phyloP scores from a whole-genome alignment of 2,113 vertebrate genomes.

The Gasterosteus nipponicus region DNA sequence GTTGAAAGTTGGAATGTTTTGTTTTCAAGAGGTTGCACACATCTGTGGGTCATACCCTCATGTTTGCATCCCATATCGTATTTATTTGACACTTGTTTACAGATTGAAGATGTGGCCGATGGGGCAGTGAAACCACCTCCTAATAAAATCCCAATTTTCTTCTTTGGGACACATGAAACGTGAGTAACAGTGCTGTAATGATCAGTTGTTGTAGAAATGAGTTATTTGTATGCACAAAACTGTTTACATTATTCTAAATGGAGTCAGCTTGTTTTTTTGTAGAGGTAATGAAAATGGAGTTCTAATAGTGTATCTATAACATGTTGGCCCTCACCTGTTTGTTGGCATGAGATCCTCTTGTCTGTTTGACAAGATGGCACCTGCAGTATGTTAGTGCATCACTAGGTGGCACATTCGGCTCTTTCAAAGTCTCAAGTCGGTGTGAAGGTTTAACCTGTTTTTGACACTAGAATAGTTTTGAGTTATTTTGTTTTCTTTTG shows the following conservation, averaged over 20 bases:
- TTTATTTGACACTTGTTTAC: conserved; percentile 39
- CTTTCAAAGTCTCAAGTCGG: neutral
- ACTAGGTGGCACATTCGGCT: conserved; percentile 61
- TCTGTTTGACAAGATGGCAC: conserved; percentile 53
- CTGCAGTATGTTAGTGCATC: conserved; percentile 32
- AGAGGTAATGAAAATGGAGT: neutral
- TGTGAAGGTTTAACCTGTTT: neutral
- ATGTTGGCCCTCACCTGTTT: conserved; percentile 11
- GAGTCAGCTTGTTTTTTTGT: neutral
- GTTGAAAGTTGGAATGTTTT: neutral
- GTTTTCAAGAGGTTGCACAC: neutral
- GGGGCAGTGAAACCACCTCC: conserved; percentile 97
- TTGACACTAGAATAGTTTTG: neutral
- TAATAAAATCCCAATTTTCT: conserved; percentile 98
- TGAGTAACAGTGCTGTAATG: conserved; percentile 78
- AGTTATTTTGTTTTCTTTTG: neutral
- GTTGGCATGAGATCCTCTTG: neutral
- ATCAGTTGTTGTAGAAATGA: neutral
- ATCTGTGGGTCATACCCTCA: neutral
- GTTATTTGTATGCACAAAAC: neutral
- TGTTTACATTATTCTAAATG: neutral
- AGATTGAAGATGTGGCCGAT: conserved; percentile 97
- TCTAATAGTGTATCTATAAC: neutral
- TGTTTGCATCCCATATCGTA: neutral
- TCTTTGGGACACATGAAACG: conserved; percentile 98